Percentiles rank a stretch among this genome's conserved stretches.
phyloP scores from a whole-genome alignment of 1,140 invertebrate species.

The Drosophila azteca region DNA sequence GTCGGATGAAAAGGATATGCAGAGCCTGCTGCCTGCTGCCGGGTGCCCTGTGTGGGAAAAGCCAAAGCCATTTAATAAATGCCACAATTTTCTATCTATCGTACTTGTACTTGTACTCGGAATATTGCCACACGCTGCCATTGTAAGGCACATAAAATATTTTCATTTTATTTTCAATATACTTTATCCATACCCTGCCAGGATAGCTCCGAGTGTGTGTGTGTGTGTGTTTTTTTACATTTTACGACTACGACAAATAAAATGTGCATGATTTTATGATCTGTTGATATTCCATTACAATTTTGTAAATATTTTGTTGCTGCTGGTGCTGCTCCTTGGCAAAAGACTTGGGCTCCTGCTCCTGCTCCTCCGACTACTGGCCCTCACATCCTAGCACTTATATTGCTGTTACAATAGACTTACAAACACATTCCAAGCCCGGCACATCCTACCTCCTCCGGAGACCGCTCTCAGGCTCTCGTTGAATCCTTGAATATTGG shows the following conservation, averaged over 20 bases:
- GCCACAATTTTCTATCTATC: slow-evolving; percentile 72
- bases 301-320: slow-evolving; percentile 82
- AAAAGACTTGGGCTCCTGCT: slow-evolving; percentile 39
- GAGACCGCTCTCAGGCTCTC: background rate
- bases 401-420: slow-evolving; percentile 72
- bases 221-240: slow-evolving; percentile 48
- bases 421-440: slow-evolving; percentile 71
- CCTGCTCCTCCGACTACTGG: slow-evolving; percentile 10
- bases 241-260: slow-evolving; percentile 81
- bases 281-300: slow-evolving; percentile 82
- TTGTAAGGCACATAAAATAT: slow-evolving; percentile 75
- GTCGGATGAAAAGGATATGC: slow-evolving; percentile 21
- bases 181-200: slow-evolving; percentile 53
- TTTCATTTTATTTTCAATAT: slow-evolving; percentile 80
- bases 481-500: slow-evolving; percentile 15
- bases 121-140: slow-evolving; percentile 73
- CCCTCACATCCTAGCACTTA: slow-evolving; percentile 53
- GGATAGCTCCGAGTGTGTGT: slow-evolving; percentile 21
- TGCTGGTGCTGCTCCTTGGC: slow-evolving; percentile 48
- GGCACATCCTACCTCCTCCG: slow-evolving; percentile 31
- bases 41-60: background rate
- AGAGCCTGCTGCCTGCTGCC: background rate
- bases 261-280: slow-evolving; percentile 83
- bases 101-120: slow-evolving; percentile 49
- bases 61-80: slow-evolving; percentile 75